Evolutionary conservation across 2,113 vertebrate genomes (phyloP), one percentile per base, ranked within the genome.

Genomic region (Callocephalon fimbriatum): DNA sequence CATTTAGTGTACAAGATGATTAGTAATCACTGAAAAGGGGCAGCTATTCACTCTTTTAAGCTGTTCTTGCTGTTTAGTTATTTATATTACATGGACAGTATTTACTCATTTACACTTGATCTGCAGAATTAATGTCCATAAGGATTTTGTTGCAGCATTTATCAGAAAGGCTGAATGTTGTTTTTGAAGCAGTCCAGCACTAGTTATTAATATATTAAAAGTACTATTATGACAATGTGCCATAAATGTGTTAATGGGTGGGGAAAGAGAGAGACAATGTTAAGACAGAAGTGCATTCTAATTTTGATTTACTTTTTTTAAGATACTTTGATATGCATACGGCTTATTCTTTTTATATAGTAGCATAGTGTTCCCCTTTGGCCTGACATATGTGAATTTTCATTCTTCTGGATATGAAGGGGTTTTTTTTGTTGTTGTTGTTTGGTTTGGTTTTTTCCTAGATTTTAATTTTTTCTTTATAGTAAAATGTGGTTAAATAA

Each of bases 41-140:
- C 65, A 78, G 50, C 78, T 59, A 67, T 72, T 94, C 42, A 62
- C 25, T 80, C 35, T 65, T 62, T 19, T 73, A 70, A 88, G 44
- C 75, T 31, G 23, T 68, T 93, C 9, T 68, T 29, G 32, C 73
- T 86, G 79, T 82, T 88, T 66, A 63, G 38, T 61, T 70, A 53
- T 72, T 94, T 76, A 54, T 88, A 48, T 89, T 74, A 54, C 21
- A 31, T 7, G 74, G 45, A 37, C 7, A 0, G 29, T 91, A 59
- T 82, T 93, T 91, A 88, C 37, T 70, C 12, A 16, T 74, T 93
- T 70, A 71, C 66, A 88, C 79, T 84, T 88, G 75, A 77, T 74
- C 27, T 77, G n/a, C 35, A 67, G 31, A 73, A 73, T 70, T 85
- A 17, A 63, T 73, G 53, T 82, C 70, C 54, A 58, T 66, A 68